phyloP scores from a whole-genome alignment of 2,888 invertebrate species.

The Nephrotoma appendiculata region DNA sequence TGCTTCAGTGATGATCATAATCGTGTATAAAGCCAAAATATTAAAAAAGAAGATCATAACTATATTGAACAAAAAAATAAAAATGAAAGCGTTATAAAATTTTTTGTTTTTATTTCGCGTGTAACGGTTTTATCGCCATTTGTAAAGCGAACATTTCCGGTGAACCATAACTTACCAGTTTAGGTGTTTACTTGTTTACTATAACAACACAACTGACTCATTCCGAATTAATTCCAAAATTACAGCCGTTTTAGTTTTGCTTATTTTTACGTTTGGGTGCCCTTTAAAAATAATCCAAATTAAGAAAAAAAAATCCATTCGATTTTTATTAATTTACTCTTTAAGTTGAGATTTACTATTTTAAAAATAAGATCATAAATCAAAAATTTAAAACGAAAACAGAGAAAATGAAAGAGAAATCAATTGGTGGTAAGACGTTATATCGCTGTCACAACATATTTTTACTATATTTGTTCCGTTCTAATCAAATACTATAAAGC shows the following conservation, averaged over 20 bases:
- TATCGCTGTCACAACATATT: neutral
- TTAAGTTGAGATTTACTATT: neutral
- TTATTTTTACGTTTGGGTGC: neutral
- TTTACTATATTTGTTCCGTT: no score
- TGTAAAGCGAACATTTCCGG: neutral
- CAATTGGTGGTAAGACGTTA: neutral
- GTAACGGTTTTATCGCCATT: neutral
- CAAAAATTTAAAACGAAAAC: neutral
- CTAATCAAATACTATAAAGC: no score
- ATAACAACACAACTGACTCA: no score
- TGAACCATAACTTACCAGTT: neutral
- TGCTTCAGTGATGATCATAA: neutral
- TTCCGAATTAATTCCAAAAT: no score
- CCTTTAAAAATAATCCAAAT: neutral
- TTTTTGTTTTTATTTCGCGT: neutral
- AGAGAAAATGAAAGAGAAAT: neutral
- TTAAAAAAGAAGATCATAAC: neutral
- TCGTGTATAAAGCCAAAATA: no score
- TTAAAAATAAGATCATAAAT: neutral
- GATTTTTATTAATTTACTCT: neutral
- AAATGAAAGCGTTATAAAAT: neutral
- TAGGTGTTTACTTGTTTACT: no score
- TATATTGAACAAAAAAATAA: neutral
- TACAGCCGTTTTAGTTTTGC: no score
- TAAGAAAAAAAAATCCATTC: neutral